Evolutionary conservation across 2,113 vertebrate species (phyloP).

Genomic region (Poecilia latipinna): DNA sequence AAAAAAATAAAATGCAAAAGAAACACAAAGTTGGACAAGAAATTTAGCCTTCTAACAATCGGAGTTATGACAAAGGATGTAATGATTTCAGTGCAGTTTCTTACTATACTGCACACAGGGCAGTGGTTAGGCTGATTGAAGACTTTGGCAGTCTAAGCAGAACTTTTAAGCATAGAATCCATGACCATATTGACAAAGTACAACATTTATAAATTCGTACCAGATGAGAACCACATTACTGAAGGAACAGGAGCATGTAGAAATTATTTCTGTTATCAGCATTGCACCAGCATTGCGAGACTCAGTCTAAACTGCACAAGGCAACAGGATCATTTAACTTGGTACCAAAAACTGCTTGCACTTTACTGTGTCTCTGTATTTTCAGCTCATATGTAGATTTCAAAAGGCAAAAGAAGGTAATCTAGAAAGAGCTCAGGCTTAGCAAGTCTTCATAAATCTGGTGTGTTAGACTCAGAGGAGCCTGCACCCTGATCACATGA

Average conservation of each 20-base stretch:
- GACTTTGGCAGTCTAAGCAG: conserved; percentile 1
- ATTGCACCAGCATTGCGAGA: background rate
- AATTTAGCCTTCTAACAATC: conserved; percentile 38
- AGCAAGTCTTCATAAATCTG: conserved; percentile 55
- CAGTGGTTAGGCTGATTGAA: conserved; percentile 21
- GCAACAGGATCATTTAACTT: conserved; percentile 6
- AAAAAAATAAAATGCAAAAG: conserved; percentile 18
- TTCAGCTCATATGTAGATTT: background rate
- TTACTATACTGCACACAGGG: conserved; percentile 2
- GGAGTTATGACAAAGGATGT: conserved; percentile 45
- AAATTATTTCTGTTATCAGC: conserved; percentile 1
- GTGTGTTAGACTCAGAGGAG: conserved; percentile 23
- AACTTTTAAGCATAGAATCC: background rate
- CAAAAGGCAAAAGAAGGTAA: conserved; percentile 29
- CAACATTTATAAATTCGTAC: conserved; percentile 1
- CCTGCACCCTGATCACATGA: conserved; percentile 36
- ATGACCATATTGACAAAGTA: conserved; percentile 16
- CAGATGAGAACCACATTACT: conserved; percentile 21
- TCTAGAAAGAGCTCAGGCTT: conserved; percentile 37
- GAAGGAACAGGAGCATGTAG: background rate
- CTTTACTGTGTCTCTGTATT: conserved; percentile 5
- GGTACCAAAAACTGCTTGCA: conserved; percentile 16
- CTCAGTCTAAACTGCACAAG: conserved; percentile 10
- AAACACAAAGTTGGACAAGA: conserved; percentile 37
- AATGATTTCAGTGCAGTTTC: conserved; percentile 18